Conservation (phyloP, 2,113 vertebrate genomes). For the Aramus guarauna region DNA sequence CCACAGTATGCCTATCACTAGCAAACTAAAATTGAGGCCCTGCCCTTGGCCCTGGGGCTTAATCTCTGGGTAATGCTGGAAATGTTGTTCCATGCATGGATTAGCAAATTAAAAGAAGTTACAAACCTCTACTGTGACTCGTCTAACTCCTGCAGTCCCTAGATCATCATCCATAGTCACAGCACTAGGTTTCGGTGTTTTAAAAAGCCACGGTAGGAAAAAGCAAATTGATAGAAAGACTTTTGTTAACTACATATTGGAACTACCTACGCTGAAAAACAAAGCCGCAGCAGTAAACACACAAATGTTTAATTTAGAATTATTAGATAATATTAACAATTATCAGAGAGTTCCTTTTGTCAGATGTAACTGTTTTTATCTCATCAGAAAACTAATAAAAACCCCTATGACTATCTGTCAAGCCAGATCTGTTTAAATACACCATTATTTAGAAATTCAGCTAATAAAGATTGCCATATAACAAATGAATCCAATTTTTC, state of each 20-base stretch:
- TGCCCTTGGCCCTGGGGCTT: constrained; percentile 63
- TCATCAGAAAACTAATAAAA: background rate
- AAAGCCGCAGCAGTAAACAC: background rate
- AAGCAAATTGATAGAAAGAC: background rate
- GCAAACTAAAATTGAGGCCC: constrained; percentile 72
- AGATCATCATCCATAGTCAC: constrained; percentile 17
- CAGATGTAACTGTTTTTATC: background rate
- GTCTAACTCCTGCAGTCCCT: constrained; percentile 53
- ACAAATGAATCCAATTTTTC: background rate
- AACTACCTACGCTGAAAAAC: background rate
- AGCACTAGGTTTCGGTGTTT: background rate
- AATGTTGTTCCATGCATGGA: constrained; percentile 64
- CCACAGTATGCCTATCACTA: constrained; percentile 35
- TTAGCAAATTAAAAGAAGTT: constrained; percentile 70
- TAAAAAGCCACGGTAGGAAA: background rate
- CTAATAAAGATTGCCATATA: background rate
- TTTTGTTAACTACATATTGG: background rate
- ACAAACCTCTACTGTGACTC: constrained; percentile 39
- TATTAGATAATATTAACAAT: background rate
- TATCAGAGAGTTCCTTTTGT: background rate
- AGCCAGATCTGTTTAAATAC: background rate
- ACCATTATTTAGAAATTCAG: background rate
- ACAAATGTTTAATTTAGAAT: background rate
- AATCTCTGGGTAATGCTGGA: constrained; percentile 62
- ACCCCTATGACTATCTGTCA: accelerated